Base-by-base conservation (phyloP, 1,140 invertebrate species). In the Amyelois transitella region DNA sequence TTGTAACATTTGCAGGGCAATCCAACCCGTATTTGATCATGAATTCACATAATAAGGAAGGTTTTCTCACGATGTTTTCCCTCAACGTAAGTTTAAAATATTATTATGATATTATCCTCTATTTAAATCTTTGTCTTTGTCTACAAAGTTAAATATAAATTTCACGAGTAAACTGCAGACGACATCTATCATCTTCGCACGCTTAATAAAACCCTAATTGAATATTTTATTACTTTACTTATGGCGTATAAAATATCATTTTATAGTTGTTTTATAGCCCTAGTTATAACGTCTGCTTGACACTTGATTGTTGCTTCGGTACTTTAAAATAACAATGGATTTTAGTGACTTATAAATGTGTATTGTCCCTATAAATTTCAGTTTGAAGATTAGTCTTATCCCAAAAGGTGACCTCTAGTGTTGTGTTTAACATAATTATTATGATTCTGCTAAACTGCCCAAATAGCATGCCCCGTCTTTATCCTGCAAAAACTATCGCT, bases 241-340 rank as follows among this genome's bases (percentile, higher is more conserved):
- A 38, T 38, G 17, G 32, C 32, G n/a, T 38, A 38, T 38, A 38
- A 38, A 38, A 38, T 38, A 14, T 38, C n/a, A 14, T 38, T 38
- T 38, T 38, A 38, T 14, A n/a, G 32, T 6, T 8, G 8, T 38
- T 38, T 38, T 38, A 38, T 38, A 38, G 2, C 32, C 8, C n/a
- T 38, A 12, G n/a, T 38, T 38, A 38, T 38, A 38, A 38, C 32
- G 32, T 38, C 32, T 28, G 24, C 17, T 28, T 28, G 49, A 0
- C 49, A 28, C 14, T 51, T 18, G 47, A 14, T 49, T 49, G 32
- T n/a, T n/a, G n/a, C n/a, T n/a, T n/a, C n/a, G n/a, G n/a, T n/a
- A n/a, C 17, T 14, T 43, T 43, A 43, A 6, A 43, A 17, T 6
- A 43, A 43, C 5, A 43, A 17, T n/a, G n/a, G n/a, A n/a, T n/a